Evolutionary conservation across 2,113 vertebrate species (phyloP), one percentile per base, ranked within the genome.

Genomic region (Brienomyrus brachyistius): DNA sequence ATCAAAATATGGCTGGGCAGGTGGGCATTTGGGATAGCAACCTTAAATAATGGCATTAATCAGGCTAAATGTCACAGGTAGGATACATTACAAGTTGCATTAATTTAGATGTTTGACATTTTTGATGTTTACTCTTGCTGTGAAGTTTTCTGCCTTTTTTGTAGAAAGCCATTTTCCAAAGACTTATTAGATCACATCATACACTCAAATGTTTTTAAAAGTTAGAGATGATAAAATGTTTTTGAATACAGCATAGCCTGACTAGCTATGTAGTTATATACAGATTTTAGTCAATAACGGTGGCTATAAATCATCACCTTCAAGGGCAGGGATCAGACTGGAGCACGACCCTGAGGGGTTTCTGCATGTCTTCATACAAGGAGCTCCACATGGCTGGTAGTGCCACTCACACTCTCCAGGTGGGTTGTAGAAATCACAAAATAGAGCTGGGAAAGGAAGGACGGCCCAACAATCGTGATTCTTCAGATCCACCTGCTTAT

Each of bases 371-470:
- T 97, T 96, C 96, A 98, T 94, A 89, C 97, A 98, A 59, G 95
- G 95, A 6, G 96, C 95, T 62, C 98, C 98, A 88, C 98, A 99
- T 0, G 98, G 95, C 89, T 96, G 96, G 92, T 99, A 99, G 91
- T 99, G 98, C 98, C 98, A 99, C 90, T 97, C 97, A 87, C 98
- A 99, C 89, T 92, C 95, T 23, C 94, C 97, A 52, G 95, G 90
- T 0, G 94, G 92, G 88, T 99, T 99, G 94, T 98, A 99, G 93
- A 97, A 99, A 92, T 99, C 98, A 11, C 98, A 99, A 94, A 99
- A 99, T 23, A 99, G 91, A 82, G 98, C 98, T 99, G 88, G 88
- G 31, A 43, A 45, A 77, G 56, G 89, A 84, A 84, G 19, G 15
- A 3, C 48, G 19, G 48, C 19, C 23, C 82, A 84, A 23, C 40